Conservation (phyloP, 2,113 vertebrate species). For the Carassius carassius region DNA sequence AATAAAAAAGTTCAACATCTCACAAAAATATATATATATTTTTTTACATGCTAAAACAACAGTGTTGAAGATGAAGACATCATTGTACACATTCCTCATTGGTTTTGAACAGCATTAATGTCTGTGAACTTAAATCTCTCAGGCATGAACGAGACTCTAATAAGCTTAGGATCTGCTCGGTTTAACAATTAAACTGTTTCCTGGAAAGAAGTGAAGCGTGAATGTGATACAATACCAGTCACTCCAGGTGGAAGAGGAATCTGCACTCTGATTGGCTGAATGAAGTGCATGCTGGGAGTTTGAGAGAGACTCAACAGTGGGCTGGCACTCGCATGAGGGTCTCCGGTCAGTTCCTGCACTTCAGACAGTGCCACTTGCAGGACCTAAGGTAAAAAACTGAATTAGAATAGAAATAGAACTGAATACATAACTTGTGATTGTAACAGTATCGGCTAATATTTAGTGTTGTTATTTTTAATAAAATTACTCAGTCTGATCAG, state of each 20-base stretch:
- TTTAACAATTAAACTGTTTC: background rate
- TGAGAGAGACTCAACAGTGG: conserved; percentile 88
- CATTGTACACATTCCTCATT: background rate
- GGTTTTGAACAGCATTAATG: background rate
- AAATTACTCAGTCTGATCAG: background rate
- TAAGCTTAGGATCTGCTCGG: background rate
- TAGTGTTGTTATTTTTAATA: too few relatives aligned
- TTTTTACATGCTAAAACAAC: too few relatives aligned
- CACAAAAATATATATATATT: background rate
- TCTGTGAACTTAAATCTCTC: background rate
- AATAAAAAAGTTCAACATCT: background rate
- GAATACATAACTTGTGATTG: background rate
- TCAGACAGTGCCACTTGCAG: conserved; percentile 76
- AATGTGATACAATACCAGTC: conserved; percentile 75
- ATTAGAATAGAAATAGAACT: background rate
- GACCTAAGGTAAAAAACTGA: conserved; percentile 73
- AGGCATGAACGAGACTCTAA: background rate
- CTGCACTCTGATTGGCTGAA: conserved; percentile 88
- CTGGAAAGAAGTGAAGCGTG: background rate
- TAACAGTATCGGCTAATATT: background rate
- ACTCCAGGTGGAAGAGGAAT: conserved; percentile 86
- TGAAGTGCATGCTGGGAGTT: conserved; percentile 77
- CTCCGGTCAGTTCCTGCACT: conserved; percentile 74
- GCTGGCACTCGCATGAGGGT: conserved; percentile 75
- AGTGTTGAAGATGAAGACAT: too few relatives aligned